Percentiles rank a stretch among this genome's conserved stretches.
phyloP scores from a whole-genome alignment of 2,113 vertebrate genomes.

The Orientallactaga bullata region DNA sequence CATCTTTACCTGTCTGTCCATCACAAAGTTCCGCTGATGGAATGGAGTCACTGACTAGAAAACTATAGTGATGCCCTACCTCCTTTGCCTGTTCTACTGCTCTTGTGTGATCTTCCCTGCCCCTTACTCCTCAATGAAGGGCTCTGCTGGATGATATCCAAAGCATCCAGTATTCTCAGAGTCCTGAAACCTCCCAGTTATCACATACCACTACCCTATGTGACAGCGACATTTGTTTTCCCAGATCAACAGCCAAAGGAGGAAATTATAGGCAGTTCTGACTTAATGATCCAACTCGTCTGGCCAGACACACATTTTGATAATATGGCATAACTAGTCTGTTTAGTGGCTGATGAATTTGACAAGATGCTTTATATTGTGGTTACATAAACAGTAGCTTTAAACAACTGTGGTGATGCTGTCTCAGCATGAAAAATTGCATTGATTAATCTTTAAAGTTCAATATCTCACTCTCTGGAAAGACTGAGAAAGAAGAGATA shows the following conservation, averaged over 20 bases:
- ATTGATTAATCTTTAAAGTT: neutral
- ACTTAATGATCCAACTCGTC: neutral
- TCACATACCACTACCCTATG: fast-evolving
- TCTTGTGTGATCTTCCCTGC: neutral
- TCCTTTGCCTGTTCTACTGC: neutral
- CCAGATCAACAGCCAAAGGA: neutral
- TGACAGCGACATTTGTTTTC: neutral
- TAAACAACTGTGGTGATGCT: neutral
- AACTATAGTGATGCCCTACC: neutral
- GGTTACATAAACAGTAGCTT: constrained; percentile 14
- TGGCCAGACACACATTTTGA: neutral
- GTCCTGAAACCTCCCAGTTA: neutral
- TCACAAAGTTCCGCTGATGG: neutral
- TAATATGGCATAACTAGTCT: neutral
- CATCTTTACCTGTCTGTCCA: too few relatives aligned
- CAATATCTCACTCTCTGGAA: constrained; percentile 14
- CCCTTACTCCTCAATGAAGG: neutral
- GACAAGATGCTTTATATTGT: constrained; percentile 32
- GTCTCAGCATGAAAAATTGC: neutral
- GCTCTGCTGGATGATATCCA: neutral
- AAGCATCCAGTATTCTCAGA: neutral
- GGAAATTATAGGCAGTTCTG: neutral
- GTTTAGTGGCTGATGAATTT: constrained; percentile 31
- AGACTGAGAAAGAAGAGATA: constrained; percentile 2
- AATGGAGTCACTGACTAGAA: neutral